phyloP scores from a whole-genome alignment of 2,113 vertebrate genomes.

The Rhodinocichla rosea region DNA sequence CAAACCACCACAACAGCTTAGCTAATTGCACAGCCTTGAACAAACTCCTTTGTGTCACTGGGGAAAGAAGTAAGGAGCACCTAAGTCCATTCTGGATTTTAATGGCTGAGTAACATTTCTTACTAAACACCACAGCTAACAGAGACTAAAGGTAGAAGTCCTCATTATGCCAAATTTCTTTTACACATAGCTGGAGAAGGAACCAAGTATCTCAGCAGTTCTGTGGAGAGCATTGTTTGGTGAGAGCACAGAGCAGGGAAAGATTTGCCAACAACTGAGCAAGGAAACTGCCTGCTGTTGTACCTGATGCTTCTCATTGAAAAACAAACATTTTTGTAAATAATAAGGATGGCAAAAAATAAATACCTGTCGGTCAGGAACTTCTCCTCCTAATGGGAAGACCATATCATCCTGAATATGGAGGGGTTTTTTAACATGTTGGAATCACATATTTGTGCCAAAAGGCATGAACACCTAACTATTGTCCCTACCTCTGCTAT shows the following conservation, averaged over 20 bases:
- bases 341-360: neutral
- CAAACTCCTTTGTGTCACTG: neutral
- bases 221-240: accelerated
- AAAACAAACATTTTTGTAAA: neutral
- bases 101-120: neutral
- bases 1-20: no score
- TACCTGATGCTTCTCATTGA: neutral
- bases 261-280: neutral
- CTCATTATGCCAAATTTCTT: neutral
- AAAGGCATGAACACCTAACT: neutral
- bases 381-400: neutral
- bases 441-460: neutral
- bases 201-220: neutral
- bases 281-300: neutral
- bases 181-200: neutral
- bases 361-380: neutral
- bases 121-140: neutral
- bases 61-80: neutral
- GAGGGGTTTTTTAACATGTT: accelerated
- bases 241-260: neutral
- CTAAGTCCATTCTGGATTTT: neutral
- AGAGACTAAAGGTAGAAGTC: neutral
- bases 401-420: neutral
- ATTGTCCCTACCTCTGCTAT: neutral
- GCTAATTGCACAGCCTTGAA: neutral